Evolutionary conservation across 2,113 vertebrate genomes (phyloP).

Genomic region (Rhinopomastus cyanomelas): DNA sequence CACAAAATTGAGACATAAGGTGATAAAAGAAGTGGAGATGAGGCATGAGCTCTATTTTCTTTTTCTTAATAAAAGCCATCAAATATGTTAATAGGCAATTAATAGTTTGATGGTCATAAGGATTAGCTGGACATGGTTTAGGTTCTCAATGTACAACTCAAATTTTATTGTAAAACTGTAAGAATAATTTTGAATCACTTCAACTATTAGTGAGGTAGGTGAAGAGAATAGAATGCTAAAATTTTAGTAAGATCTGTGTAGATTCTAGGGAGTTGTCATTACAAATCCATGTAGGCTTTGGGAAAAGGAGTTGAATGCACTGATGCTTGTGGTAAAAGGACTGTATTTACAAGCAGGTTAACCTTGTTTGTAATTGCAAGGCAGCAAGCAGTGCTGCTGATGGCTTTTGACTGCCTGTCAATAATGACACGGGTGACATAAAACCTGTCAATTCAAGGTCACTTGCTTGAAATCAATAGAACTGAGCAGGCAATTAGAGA

Average conservation of each 20-base stretch:
- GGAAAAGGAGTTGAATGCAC: slow-evolving; percentile 36
- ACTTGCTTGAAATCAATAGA: background rate
- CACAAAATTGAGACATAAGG: background rate
- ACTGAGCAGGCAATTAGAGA: background rate
- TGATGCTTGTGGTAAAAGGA: slow-evolving; percentile 23
- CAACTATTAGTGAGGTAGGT: background rate
- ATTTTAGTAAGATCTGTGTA: slow-evolving; percentile 48
- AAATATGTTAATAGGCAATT: background rate
- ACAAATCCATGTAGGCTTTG: slow-evolving; percentile 34
- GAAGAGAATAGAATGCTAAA: background rate
- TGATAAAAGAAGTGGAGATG: background rate
- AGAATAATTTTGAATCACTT: background rate
- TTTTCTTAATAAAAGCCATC: background rate
- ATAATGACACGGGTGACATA: background rate
- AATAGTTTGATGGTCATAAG: background rate
- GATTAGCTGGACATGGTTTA: background rate
- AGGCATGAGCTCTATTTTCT: background rate
- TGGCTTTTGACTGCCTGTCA: background rate
- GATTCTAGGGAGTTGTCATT: slow-evolving; percentile 27
- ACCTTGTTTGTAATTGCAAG: background rate
- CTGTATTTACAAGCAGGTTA: background rate
- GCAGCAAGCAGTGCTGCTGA: background rate
- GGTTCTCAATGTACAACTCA: background rate
- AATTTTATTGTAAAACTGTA: background rate
- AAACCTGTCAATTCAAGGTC: background rate